Base-by-base conservation (phyloP, 1,140 invertebrate genomes). In the Brachionus rotundiformis region DNA sequence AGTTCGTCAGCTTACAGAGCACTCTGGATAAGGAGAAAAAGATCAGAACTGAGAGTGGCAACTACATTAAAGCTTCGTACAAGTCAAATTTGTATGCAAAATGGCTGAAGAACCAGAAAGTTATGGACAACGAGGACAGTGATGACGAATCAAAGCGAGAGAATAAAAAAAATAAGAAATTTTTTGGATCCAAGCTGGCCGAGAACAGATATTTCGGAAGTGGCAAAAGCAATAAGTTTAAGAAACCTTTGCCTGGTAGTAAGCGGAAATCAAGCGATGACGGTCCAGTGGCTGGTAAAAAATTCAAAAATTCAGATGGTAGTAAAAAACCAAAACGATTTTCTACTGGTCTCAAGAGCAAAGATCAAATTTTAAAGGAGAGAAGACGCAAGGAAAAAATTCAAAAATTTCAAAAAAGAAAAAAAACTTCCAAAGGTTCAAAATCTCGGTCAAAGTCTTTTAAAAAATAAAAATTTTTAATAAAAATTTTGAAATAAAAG, bases 51-150 rank as follows among this genome's bases (percentile, higher is more conserved):
- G 81, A 82, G 39, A 71, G 63, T 59, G 81, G 81, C 36, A 68
- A 73, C 31, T 71, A 68, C 23, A 73, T 82, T n/a, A 68, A 82
- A 33, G 81, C 65, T 36, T 82, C 81, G 27, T 82, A 82, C 33
- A 68, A 82, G 39, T 61, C 81, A 19, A 59, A 73, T 61, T 16
- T 54, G 27, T 82, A 71, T n/a, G 8, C 39, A 10, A 49, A 82
- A 75, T 82, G 79, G 79, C 25, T 65, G 3, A 81, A 81, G 63
- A 79, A 54, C 36, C 31, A 79, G 19, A 79, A 79, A 79, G 76
- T 36, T 2, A 13, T 73, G 16, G 59, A 79, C 33, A 36, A 36
- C 2, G 47, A 79, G 7, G 59, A 79, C 0, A 25, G 27, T 25
- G 76, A 79, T 6, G 47, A 63, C 11, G 47, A 79, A 79, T 25